Evolutionary conservation across 2,888 invertebrate species (phyloP).

Genomic region (Pyrgus malvae): DNA sequence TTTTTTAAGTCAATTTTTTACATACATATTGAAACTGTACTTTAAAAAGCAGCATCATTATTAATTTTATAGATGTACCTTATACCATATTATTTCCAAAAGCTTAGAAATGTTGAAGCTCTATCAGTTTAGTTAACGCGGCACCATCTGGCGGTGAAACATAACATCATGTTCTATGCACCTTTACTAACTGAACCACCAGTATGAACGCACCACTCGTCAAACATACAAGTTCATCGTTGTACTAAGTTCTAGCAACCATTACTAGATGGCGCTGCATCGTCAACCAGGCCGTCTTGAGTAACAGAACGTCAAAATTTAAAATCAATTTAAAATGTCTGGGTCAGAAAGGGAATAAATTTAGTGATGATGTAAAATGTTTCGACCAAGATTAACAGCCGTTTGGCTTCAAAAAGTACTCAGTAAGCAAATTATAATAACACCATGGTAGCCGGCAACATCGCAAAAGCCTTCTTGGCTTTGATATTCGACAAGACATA

Average conservation of each 20-base stretch:
- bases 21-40: too few relatives aligned
- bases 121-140: background rate
- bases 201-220: background rate
- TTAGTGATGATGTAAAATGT: constrained; percentile 28
- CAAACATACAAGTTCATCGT: background rate
- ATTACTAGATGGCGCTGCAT: constrained; percentile 31
- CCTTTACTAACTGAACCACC: background rate
- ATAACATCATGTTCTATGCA: background rate
- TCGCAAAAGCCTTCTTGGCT: constrained; percentile 55
- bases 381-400: constrained; percentile 15
- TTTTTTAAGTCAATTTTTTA: too few relatives aligned
- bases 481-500: constrained; percentile 52
- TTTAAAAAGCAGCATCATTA: too few relatives aligned
- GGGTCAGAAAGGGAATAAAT: too few relatives aligned
- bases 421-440: constrained; percentile 1
- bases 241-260: background rate
- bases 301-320: constrained; percentile 8
- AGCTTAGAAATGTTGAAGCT: too few relatives aligned
- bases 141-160: background rate
- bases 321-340: too few relatives aligned
- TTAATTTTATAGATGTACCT: too few relatives aligned
- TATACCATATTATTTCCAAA: too few relatives aligned
- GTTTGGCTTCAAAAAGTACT: constrained; percentile 12
- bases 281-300: background rate
- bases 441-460: constrained; percentile 53